Evolutionary conservation across 2,113 vertebrate genomes (phyloP).

Genomic region (Cervus canadensis): DNA sequence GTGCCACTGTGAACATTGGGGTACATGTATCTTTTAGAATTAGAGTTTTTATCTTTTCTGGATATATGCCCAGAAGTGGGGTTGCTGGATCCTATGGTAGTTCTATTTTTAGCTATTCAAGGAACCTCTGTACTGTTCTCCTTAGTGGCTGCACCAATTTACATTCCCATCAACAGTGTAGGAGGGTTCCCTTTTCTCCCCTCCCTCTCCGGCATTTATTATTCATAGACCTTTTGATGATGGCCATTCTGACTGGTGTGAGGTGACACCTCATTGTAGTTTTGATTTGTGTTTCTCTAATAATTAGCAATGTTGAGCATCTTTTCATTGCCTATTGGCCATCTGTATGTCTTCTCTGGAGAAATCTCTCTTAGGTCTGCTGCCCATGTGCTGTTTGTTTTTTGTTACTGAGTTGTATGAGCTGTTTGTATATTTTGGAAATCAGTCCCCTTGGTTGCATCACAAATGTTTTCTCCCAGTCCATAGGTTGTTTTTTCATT

Average conservation of each 20-base stretch:
- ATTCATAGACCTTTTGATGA: neutral
- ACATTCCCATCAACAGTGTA: neutral
- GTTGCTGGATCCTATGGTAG: neutral
- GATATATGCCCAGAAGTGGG: neutral
- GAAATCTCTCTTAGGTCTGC: neutral
- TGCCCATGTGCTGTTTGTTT: neutral
- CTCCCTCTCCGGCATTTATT: neutral
- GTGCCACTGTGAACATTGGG: neutral
- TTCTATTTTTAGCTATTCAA: neutral
- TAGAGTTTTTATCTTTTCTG: neutral
- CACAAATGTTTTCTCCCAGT: neutral
- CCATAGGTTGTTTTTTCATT: neutral
- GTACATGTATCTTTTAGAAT: neutral
- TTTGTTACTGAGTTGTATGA: neutral
- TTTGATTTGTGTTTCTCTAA: neutral
- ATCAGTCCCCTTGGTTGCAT: neutral
- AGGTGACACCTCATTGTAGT: neutral
- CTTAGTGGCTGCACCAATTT: neutral
- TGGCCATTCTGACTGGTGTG: neutral
- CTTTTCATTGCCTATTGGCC: neutral
- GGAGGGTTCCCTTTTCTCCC: neutral
- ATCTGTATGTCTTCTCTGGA: neutral
- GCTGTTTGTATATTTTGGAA: neutral
- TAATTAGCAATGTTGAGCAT: neutral
- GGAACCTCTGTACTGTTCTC: neutral